Evolutionary conservation across 1,140 invertebrate species (phyloP), one percentile per base, ranked within the genome.

Genomic region (Anoplolepis gracilipes): DNA sequence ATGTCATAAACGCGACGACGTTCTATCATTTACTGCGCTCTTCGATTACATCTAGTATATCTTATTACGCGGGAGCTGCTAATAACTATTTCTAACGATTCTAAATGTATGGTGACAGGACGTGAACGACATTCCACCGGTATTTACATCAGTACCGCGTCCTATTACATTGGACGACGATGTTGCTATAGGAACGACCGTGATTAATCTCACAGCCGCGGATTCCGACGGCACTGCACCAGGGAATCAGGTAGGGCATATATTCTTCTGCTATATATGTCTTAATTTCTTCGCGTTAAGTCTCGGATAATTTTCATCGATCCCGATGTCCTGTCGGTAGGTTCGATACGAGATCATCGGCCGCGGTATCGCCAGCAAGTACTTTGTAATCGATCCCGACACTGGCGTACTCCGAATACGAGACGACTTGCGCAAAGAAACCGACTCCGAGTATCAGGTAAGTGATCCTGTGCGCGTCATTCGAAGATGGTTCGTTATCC

Each of bases 321-420:
- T 8, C 11, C 22, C 49, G 53, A 7, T 49, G 25, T 22, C n/a
- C n/a, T n/a, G n/a, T n/a, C 36, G 2, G 42, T 42, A 96, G 95
- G 95, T 97, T 19, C 95, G 96, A 22, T 98, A 98, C 92, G 97
- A 98, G 94, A 95, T 98, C 10, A 97, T 97, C 19, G 98, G 98
- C 0, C 95, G 97, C 30, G 97, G 97, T 39, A 98, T 98, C 91
- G 96, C 97, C 0, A 95, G 95, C 0, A 97, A 97, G 89, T 98
- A 98, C 92, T 98, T 99, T 95, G 96, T 98, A 85, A 97, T 99
- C 7, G 97, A 98, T 94, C 96, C 97, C 0, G 97, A 98, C 88
- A 97, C 96, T 0, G 98, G 98, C 0, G 96, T 97, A 1, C 92
- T 98, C 11, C 96, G 96, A 42, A 96, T 98, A 1, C 96, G 97